These are phyloP conservation scores for Drosophila mimetica DNA, from an alignment of 2,888 invertebrate genomes.

Conservation along the genomic window DNA sequence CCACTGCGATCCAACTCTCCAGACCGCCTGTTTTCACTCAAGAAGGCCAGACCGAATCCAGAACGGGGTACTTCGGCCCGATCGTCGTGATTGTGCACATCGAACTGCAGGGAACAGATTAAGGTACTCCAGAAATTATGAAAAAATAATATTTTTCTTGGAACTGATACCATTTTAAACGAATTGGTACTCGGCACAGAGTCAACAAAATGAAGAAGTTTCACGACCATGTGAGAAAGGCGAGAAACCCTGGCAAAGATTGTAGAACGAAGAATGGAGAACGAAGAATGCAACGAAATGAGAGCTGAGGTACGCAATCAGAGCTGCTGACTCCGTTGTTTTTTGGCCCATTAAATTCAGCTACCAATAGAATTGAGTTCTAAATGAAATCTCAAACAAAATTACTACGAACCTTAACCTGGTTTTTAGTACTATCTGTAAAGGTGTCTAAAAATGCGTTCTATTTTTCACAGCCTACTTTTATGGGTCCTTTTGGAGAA, in stretches of 20 bases:
- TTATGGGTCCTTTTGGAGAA: too few species aligned
- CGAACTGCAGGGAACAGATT: slow-evolving; percentile 77
- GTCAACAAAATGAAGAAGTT: slow-evolving; percentile 70
- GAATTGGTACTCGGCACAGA: slow-evolving; percentile 81
- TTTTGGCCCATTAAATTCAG: not conserved
- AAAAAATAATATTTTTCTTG: slow-evolving; percentile 83
- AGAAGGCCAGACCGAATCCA: slow-evolving; percentile 12
- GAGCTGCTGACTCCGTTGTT: slow-evolving; percentile 6
- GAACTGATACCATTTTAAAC: slow-evolving; percentile 84
- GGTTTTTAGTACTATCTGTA: too few species aligned
- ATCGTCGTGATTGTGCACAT: slow-evolving; percentile 73
- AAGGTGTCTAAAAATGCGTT: too few species aligned
- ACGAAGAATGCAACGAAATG: slow-evolving; percentile 1
- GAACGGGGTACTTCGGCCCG: slow-evolving; percentile 1
- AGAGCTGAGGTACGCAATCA: slow-evolving; percentile 23
- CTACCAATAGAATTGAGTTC: too few species aligned
- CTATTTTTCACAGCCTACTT: too few species aligned
- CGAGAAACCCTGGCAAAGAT: slow-evolving; percentile 12
- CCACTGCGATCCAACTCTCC: slow-evolving; percentile 5
- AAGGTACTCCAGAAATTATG: slow-evolving; percentile 83
- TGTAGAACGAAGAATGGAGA: not conserved
- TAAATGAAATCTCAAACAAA: too few species aligned
- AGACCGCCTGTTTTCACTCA: slow-evolving; percentile 54
- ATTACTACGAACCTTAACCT: too few species aligned
- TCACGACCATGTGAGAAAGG: slow-evolving; percentile 45